Percentiles rank a stretch among this genome's conserved stretches.
These are phyloP conservation scores for Dermolepida albohirtum DNA, from an alignment of 2,888 invertebrate species.

Conservation along the genomic window DNA sequence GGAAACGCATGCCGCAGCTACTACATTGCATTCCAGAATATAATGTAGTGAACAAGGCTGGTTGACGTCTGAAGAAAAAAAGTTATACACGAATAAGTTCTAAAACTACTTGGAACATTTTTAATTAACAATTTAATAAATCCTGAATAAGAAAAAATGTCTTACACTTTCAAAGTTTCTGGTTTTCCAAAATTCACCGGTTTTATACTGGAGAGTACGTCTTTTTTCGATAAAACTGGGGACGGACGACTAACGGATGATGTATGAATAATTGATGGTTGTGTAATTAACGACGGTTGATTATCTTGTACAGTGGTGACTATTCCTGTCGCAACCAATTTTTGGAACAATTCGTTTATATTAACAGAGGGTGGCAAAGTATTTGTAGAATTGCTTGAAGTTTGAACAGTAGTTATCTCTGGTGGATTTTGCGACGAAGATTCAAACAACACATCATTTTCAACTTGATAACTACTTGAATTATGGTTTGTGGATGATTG, in stretches of 20 bases:
- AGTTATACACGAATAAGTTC: too few relatives aligned
- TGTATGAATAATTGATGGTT: slow-evolving; percentile 9
- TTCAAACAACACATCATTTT: slow-evolving; percentile 53
- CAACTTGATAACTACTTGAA: slow-evolving; percentile 69
- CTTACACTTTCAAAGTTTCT: slow-evolving; percentile 80
- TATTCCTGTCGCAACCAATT: slow-evolving; percentile 87
- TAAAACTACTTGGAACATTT: too few relatives aligned
- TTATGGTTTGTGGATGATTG: slow-evolving; percentile 61
- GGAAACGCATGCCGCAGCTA: slow-evolving; percentile 95
- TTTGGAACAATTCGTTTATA: slow-evolving; percentile 86
- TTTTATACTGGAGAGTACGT: slow-evolving; percentile 64
- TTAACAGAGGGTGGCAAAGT: slow-evolving; percentile 66
- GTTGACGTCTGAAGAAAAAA: slow-evolving; percentile 73
- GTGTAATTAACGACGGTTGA: slow-evolving; percentile 33
- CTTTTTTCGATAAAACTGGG: slow-evolving; percentile 10
- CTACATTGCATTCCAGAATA: slow-evolving; percentile 96
- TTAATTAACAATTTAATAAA: neutral
- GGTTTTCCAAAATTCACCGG: slow-evolving; percentile 76
- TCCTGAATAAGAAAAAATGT: slow-evolving; percentile 48
- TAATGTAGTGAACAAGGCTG: slow-evolving; percentile 75
- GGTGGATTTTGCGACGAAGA: slow-evolving; percentile 44
- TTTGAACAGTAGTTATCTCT: slow-evolving; percentile 53
- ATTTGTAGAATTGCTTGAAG: slow-evolving; percentile 56
- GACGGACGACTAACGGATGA: neutral
- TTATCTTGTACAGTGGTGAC: slow-evolving; percentile 64